Conservation (phyloP, 2,797 vertebrate genomes). For the Gymnothorax reevesii region DNA sequence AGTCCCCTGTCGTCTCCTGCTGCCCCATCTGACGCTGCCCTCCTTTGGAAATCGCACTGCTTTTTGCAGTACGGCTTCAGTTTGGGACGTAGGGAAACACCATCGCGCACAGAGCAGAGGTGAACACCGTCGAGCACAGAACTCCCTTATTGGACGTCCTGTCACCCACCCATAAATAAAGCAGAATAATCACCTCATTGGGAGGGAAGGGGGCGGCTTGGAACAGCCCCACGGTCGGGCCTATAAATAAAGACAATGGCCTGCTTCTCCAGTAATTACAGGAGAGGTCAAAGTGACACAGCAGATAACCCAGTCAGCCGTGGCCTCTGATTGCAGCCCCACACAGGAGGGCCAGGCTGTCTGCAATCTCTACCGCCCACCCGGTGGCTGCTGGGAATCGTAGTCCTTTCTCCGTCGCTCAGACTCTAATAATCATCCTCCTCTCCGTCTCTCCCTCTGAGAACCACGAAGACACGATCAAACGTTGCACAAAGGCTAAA, state of each 20-base stretch:
- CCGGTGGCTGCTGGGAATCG: slow-evolving; percentile 40
- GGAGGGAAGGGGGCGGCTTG: too few relatives aligned
- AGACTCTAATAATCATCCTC: slow-evolving; percentile 61
- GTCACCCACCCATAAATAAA: slow-evolving; percentile 7
- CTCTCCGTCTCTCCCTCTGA: slow-evolving; percentile 45
- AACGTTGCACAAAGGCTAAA: slow-evolving; percentile 32
- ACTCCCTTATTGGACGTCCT: background rate
- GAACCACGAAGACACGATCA: slow-evolving; percentile 50
- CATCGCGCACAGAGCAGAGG: background rate
- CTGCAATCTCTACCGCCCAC: slow-evolving; percentile 18
- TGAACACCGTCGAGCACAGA: background rate
- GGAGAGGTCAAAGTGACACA: slow-evolving; percentile 29
- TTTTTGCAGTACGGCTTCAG: background rate
- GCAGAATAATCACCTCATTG: background rate
- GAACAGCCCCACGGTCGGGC: background rate
- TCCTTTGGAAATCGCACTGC: background rate
- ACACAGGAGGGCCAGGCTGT: slow-evolving; percentile 25
- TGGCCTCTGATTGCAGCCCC: slow-evolving; percentile 33
- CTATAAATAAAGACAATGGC: slow-evolving; percentile 16
- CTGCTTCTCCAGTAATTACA: slow-evolving; percentile 52
- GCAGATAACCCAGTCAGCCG: slow-evolving; percentile 26
- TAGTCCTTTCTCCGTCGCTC: slow-evolving; percentile 35
- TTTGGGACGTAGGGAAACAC: background rate
- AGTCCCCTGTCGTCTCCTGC: background rate
- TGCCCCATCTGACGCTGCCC: background rate